These are phyloP conservation scores for Periophthalmus modestus DNA, from an alignment of 2,113 vertebrate genomes.

Conservation along the genomic window DNA sequence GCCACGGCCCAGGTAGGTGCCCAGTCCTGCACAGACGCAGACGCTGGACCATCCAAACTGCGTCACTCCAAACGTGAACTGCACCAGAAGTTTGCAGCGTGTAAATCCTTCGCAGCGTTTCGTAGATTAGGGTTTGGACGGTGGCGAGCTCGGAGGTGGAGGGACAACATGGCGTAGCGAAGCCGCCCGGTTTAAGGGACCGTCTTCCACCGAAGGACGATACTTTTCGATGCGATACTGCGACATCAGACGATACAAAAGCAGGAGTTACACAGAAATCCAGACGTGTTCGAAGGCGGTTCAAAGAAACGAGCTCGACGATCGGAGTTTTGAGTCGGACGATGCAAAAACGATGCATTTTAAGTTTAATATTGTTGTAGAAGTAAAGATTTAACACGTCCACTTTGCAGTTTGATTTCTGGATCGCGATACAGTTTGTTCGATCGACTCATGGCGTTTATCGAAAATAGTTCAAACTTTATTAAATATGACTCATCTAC, in stretches of 20 bases:
- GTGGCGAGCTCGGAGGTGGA: conserved; percentile 45
- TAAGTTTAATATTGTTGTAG: not conserved
- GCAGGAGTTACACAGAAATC: not conserved
- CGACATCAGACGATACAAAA: not conserved
- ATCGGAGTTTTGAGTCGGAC: not conserved
- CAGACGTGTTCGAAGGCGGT: conserved; percentile 6
- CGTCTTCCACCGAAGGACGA: not conserved
- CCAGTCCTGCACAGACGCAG: conserved; percentile 13
- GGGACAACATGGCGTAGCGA: conserved; percentile 55
- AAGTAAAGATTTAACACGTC: conserved; percentile 6
- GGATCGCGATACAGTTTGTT: not conserved
- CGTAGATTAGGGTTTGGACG: conserved; percentile 39
- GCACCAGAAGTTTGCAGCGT: conserved; percentile 47
- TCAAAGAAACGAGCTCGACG: not conserved
- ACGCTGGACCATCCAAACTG: conserved; percentile 25
- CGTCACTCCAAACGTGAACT: not conserved
- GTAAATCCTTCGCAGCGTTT: conserved; percentile 24
- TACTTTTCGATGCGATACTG: not conserved
- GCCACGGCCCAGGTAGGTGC: conserved; percentile 68
- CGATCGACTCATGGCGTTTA: not conserved
- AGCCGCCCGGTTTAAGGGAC: conserved; percentile 29
- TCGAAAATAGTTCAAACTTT: not conserved
- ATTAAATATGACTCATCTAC: too few species aligned
- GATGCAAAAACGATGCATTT: conserved; percentile 1
- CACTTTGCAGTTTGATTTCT: not conserved